Base-by-base conservation (phyloP, 2,113 vertebrate genomes). In the Condylura cristata region DNA sequence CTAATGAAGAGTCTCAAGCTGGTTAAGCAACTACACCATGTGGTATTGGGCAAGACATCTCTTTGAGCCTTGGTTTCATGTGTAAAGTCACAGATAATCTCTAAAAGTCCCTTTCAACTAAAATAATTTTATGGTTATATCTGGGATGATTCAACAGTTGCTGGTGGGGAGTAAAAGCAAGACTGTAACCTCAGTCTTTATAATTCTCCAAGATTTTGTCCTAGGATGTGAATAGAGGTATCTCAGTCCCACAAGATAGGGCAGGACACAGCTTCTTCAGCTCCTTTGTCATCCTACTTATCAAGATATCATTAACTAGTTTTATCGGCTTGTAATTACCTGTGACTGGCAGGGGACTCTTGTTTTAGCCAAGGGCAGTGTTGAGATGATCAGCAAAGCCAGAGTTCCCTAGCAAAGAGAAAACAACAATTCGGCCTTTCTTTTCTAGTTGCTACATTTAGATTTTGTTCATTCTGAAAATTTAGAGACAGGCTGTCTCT, bases 391-490 rank as follows among this genome's bases (percentile, higher is more conserved):
- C 22, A 30, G 65, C 53, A 65, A 48, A 71, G 58, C 12, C 32
- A 51, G 39, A 93, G 65, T 79, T 86, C 32, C 71, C 24, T 32
- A 72, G 58, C 48, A 80, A 48, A 65, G 26, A 90, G 89, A 76
- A 53, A 58, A 71, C 58, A 4, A 24, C 75, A 53, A 39, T 76
- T 94, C 58, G 53, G 72, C 63, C 20, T 80, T 91, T 85, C 56
- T 90, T 78, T 68, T 60, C 90, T 88, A 56, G 48, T 41, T 32
- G 72, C 53, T 79, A 51, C 89, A 46, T 39, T 41, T 46, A 91
- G 83, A 65, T 56, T 66, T 61, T 89, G 20, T 63, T 89, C 94
- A 75, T 96, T 78, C 48, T 89, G 76, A 76, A 86, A 94, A 83
- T 61, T 75, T 51, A 86, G 91, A 89, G 74, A 46, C 1, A 4